phyloP scores from a whole-genome alignment of 2,113 vertebrate genomes.

The Deroptyus accipitrinus region DNA sequence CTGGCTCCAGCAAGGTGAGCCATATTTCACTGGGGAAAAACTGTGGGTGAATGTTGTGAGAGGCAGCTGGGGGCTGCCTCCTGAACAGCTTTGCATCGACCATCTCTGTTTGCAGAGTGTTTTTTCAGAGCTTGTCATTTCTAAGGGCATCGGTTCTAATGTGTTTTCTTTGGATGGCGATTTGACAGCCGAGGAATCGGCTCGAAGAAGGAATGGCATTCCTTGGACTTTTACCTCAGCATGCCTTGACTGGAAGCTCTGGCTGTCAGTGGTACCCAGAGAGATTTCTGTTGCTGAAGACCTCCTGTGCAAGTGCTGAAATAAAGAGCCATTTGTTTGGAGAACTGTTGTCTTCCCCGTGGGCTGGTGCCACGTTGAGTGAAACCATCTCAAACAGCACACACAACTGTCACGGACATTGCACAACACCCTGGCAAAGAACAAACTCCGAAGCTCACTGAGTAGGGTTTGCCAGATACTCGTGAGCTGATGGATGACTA shows the following conservation, averaged over 20 bases:
- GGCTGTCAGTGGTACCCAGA: neutral
- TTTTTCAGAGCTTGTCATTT: neutral
- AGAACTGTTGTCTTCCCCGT: neutral
- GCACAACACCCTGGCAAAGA: neutral
- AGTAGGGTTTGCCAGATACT: neutral
- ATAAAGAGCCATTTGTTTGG: slow-evolving; percentile 16
- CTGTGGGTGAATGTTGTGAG: neutral
- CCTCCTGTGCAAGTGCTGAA: neutral
- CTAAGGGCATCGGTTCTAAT: slow-evolving; percentile 4
- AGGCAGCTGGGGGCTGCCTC: neutral
- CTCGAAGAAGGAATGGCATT: slow-evolving; percentile 1
- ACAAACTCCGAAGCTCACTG: neutral
- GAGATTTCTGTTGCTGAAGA: slow-evolving; percentile 23
- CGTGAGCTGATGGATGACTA: neutral
- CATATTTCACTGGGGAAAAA: slow-evolving; percentile 17
- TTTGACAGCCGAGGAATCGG: neutral
- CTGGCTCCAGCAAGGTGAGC: neutral
- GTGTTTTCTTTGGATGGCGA: slow-evolving; percentile 35
- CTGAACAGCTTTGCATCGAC: neutral
- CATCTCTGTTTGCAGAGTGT: neutral
- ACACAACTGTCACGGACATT: accelerated
- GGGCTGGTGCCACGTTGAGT: neutral
- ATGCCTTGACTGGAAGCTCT: neutral
- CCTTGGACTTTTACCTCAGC: slow-evolving; percentile 17
- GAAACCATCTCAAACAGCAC: neutral